Percentiles rank a stretch among this genome's conserved stretches.
These are phyloP conservation scores for Rousettus leschenaultii DNA, from an alignment of 2,113 vertebrate genomes.

Conservation along the genomic window DNA sequence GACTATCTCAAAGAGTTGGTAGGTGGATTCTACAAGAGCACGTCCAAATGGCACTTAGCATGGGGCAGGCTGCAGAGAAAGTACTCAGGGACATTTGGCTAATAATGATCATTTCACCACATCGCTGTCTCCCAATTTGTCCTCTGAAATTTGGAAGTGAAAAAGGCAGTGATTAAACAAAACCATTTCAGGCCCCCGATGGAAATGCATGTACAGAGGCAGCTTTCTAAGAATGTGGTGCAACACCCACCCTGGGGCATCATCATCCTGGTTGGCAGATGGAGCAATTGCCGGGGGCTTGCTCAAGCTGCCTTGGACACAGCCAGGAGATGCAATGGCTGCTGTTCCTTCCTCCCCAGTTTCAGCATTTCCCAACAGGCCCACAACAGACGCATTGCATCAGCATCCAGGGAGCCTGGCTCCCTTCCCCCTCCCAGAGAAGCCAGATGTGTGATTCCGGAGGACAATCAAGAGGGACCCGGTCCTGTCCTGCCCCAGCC, in stretches of 20 bases:
- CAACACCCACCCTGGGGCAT: conserved; percentile 45
- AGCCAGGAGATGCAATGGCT: not conserved
- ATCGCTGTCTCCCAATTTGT: not conserved
- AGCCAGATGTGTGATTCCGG: not conserved
- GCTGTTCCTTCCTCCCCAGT: not conserved
- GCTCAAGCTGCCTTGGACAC: conserved; percentile 25
- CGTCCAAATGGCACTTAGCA: accelerated
- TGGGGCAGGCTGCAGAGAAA: not conserved
- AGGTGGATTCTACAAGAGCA: not conserved
- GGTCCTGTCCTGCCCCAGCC: not conserved
- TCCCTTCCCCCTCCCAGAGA: not conserved
- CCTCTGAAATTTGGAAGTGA: conserved; percentile 51
- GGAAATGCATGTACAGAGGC: not conserved
- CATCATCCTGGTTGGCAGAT: not conserved
- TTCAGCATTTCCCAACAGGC: conserved; percentile 48
- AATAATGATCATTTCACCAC: not conserved
- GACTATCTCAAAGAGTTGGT: not conserved
- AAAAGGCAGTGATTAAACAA: not conserved
- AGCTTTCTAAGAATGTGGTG: conserved; percentile 71
- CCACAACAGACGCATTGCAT: not conserved
- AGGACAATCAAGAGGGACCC: not conserved
- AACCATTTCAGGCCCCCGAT: not conserved
- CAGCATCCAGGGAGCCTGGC: not conserved
- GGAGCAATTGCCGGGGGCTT: conserved; percentile 48
- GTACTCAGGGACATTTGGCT: not conserved